Conservation (phyloP, 2,113 vertebrate genomes). For the Stegostoma tigrinum region DNA sequence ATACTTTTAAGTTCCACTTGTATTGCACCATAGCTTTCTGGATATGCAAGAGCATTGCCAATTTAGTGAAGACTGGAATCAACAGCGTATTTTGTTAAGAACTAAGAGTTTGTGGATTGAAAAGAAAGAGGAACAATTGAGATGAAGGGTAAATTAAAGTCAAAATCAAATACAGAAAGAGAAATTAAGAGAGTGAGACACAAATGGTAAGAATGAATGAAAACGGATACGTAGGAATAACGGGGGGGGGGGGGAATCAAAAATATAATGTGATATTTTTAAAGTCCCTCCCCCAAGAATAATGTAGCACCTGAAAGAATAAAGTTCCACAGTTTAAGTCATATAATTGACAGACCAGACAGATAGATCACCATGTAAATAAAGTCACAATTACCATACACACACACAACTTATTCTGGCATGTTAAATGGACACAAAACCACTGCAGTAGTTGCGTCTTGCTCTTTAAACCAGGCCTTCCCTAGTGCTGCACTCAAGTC, state of each 20-base stretch:
- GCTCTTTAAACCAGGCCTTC: not conserved
- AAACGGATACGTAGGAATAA: not conserved
- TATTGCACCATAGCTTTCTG: not conserved
- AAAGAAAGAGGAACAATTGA: not conserved
- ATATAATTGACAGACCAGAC: not conserved
- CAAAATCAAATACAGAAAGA: not conserved
- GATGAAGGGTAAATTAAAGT: not conserved
- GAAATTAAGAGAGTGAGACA: not conserved
- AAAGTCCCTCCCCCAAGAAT: not conserved
- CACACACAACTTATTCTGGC: too few species aligned
- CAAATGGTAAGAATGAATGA: not conserved
- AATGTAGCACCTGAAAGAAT: not conserved
- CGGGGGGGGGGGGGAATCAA: not conserved
- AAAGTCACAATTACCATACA: too few species aligned
- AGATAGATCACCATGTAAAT: not conserved
- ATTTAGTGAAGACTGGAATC: not conserved
- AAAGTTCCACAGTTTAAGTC: not conserved
- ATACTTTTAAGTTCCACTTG: not conserved
- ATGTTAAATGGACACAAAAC: too few species aligned
- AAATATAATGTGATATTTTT: not conserved
- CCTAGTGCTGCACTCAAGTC: not conserved
- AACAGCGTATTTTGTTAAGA: not conserved
- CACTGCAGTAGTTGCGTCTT: too few species aligned
- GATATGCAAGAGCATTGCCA: not conserved
- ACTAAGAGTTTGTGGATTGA: not conserved